A percentile compares a stretch with the other conserved stretches of the same genome.
Conservation (phyloP, 2,113 vertebrate genomes). For the Pelobates fuscus region DNA sequence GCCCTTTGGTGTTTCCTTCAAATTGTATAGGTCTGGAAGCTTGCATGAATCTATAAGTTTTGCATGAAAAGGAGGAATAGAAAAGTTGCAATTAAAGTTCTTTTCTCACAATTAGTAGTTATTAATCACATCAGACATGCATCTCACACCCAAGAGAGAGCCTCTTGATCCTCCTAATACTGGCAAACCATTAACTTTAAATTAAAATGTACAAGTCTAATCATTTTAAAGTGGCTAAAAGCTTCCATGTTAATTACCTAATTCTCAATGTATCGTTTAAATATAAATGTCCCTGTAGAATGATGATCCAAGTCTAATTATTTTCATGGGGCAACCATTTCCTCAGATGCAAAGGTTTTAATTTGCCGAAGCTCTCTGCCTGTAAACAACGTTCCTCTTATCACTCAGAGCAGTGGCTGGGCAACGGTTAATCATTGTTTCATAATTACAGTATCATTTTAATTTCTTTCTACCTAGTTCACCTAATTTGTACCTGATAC, state of each 20-base stretch:
- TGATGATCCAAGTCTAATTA: slow-evolving; percentile 73
- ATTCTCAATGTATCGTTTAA: slow-evolving; percentile 77
- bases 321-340: slow-evolving; percentile 62
- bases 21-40: too few relatives aligned
- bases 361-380: background rate
- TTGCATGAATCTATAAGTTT: too few relatives aligned
- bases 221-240: slow-evolving; percentile 80
- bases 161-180: slow-evolving; percentile 73
- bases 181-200: slow-evolving; percentile 78
- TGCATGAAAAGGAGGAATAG: too few relatives aligned
- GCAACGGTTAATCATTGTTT: background rate
- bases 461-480: background rate
- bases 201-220: slow-evolving; percentile 83
- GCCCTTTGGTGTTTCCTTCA: too few relatives aligned
- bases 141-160: slow-evolving; percentile 73
- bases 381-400: background rate
- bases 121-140: slow-evolving; percentile 73
- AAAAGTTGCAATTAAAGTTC: slow-evolving; percentile 24
- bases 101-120: slow-evolving; percentile 71
- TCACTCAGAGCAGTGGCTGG: background rate
- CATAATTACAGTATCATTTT: background rate
- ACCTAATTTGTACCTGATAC: background rate
- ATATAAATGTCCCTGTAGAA: slow-evolving; percentile 76
- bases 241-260: slow-evolving; percentile 79
- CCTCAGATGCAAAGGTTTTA: background rate